Conservation (phyloP, 2,797 vertebrate genomes). For the Myiothlypis coronata region DNA sequence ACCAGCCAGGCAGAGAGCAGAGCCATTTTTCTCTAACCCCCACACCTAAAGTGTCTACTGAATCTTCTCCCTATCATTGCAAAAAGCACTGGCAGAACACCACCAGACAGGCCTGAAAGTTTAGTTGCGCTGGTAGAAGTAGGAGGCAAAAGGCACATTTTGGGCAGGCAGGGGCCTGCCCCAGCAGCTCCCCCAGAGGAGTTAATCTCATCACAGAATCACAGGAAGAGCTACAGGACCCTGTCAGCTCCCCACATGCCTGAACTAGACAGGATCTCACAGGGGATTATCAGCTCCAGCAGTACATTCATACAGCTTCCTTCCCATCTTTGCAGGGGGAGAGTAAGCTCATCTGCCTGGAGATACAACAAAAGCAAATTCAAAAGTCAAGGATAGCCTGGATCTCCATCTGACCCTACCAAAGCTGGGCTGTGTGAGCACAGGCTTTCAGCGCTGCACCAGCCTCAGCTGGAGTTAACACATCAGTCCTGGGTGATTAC, state of each 20-base stretch:
- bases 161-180: background rate
- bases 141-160: background rate
- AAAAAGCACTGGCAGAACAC: background rate
- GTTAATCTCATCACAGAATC: background rate
- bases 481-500: background rate
- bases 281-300: background rate
- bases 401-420: background rate
- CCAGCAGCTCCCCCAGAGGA: background rate
- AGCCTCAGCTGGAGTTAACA: background rate
- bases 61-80: background rate
- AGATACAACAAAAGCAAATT: background rate
- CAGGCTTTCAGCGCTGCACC: background rate
- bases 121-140: background rate
- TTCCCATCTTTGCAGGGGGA: background rate
- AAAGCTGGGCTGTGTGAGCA: background rate
- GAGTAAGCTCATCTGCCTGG: background rate
- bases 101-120: background rate
- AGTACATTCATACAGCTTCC: background rate
- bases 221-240: background rate
- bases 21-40: background rate
- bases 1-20: background rate
- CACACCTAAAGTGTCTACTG: rapidly evolving
- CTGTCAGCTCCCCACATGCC: rapidly evolving
- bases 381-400: background rate
- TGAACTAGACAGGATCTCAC: background rate